phyloP scores from a whole-genome alignment of 1,140 invertebrate species.

The Anthonomus grandis region DNA sequence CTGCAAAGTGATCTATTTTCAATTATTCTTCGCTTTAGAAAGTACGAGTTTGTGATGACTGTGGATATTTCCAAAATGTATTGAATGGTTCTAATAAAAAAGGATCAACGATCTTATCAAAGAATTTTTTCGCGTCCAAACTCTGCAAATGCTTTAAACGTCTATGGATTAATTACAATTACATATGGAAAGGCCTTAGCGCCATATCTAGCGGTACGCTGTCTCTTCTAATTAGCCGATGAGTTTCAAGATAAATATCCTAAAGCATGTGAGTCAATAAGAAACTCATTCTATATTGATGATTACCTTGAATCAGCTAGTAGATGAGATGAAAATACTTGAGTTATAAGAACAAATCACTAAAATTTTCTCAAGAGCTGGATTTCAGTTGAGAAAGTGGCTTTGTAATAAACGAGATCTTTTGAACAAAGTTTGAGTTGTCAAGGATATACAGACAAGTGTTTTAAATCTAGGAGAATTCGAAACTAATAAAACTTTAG shows the following conservation, averaged over 20 bases:
- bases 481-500: too few relatives aligned
- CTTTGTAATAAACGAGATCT: conserved; percentile 26
- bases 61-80: conserved; percentile 50
- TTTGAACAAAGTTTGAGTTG: conserved; percentile 7
- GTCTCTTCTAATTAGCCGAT: conserved; percentile 39
- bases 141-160: conserved; percentile 23
- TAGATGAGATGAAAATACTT: conserved; percentile 19
- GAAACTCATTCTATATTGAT: conserved; percentile 50
- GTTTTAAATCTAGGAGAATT: conserved; percentile 26
- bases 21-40: conserved; percentile 39
- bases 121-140: conserved; percentile 43
- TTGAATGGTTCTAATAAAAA: conserved; percentile 39
- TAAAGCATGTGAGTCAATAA: conserved; percentile 32
- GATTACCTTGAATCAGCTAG: conserved; percentile 47
- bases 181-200: conserved; percentile 43
- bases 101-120: conserved; percentile 40
- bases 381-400: conserved; percentile 37
- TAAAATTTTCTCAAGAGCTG: conserved; percentile 21
- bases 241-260: conserved; percentile 33
- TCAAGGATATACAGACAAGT: conserved; percentile 22
- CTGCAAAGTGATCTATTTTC: conserved; percentile 40
- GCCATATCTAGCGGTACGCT: conserved; percentile 41
- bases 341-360: conserved; percentile 25
- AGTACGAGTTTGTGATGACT: conserved; percentile 35
- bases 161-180: conserved; percentile 35